Base-by-base conservation (phyloP, 92 coral and sea anemone genomes). In the Umimayanthus chanpuru region DNA sequence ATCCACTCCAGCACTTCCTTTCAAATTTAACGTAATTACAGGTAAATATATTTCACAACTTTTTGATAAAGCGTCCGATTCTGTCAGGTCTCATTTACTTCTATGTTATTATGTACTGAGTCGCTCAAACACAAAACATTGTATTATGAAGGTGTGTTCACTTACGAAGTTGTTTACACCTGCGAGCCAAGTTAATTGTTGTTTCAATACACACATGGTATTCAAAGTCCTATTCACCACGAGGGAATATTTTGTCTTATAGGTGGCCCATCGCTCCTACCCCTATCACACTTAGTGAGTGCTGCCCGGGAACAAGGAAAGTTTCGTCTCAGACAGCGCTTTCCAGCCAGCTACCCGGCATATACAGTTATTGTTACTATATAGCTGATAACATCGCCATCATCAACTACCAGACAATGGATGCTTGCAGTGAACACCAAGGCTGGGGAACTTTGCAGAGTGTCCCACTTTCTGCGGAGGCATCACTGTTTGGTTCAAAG, bases 91-190 rank as follows among this genome's bases (percentile, higher is more conserved):
- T 86, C 92, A 61, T 73, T 81, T 61, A 75, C 87, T 83, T 80
- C 76, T 76, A 70, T 80, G 89, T 91, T 87, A 81, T 92, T 90
- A 89, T 90, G 70, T 67, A 12, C 73, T 49, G 93, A 83, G 94
- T 47, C 70, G 92, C 89, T 86, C 79, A 65, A 86, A 82, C 85
- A 94, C 95, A 93, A 87, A 91, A 89, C 92, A 86, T 80, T 79
- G 90, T 94, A 89, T 92, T 90, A 94, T 87, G 82, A 91, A 93
- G 94, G 94, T 92, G 94, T 89, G 94, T 82, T 89, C 81, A 90
- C 85, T 83, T 90, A 86, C 40, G 79, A 89, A 83, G 91, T 75
- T 88, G 86, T 88, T 93, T 95, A 90, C 98, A 93, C 98, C 98
- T 95, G 98, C 85, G 88, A 40, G 68, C 81, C 79, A 73, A 83